Conservation (phyloP, 2,888 invertebrate genomes). For the Conus canariensis region DNA sequence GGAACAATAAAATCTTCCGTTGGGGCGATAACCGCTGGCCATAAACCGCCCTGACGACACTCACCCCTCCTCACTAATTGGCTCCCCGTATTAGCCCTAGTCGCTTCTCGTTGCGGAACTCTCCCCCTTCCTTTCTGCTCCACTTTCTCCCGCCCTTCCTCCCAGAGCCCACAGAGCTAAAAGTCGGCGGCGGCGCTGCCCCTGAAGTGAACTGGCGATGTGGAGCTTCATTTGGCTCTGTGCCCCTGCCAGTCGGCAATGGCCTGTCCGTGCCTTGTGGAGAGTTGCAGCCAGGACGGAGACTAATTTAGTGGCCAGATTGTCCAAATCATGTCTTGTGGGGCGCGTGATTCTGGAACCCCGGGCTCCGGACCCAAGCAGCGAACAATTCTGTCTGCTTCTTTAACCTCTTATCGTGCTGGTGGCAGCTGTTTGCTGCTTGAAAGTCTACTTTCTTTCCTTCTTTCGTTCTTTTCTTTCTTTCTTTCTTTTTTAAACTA, state of each 20-base stretch:
- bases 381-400: constrained; percentile 28
- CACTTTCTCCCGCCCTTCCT: background rate
- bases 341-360: constrained; percentile 35
- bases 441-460: constrained; percentile 4
- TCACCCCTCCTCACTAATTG: constrained; percentile 18
- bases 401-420: background rate
- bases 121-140: background rate
- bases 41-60: constrained; percentile 32
- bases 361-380: background rate
- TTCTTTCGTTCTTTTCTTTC: background rate
- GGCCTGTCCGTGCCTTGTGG: constrained; percentile 28
- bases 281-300: constrained; percentile 23
- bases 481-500: background rate
- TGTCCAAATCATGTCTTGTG: constrained; percentile 40
- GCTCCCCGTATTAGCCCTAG: constrained; percentile 6
- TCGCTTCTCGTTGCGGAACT: constrained; percentile 19
- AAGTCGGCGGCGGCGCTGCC: background rate
- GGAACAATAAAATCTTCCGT: constrained; percentile 26
- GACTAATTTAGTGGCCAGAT: constrained; percentile 41
- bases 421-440: constrained; percentile 32
- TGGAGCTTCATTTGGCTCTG: constrained; percentile 9
- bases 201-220: background rate
- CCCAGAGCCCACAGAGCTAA: constrained; percentile 2
- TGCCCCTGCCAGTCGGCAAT: constrained; percentile 15
- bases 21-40: constrained; percentile 34